These are phyloP conservation scores for Pseudorhiza aurosa DNA, from an alignment of 30 jellyfish, hydroid and myxozoan species.

Conservation along the genomic window DNA sequence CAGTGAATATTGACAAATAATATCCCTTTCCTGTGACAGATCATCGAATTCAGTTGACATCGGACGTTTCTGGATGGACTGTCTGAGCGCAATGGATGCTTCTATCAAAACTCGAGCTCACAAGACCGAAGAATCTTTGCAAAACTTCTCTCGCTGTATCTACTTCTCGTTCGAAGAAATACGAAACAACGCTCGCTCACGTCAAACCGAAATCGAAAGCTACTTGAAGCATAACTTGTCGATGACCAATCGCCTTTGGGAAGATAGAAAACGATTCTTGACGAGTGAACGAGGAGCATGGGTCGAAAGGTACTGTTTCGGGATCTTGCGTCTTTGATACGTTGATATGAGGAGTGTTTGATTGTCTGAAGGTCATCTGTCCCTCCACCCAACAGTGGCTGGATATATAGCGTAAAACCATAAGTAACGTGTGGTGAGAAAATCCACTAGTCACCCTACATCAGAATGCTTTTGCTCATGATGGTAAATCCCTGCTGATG, in stretches of 20 bases:
- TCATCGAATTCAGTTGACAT: slow-evolving; percentile 51
- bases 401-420: no score
- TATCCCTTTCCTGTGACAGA: slow-evolving; percentile 12
- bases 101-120: slow-evolving; percentile 48
- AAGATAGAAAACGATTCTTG: slow-evolving; percentile 69
- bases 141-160: slow-evolving; percentile 64
- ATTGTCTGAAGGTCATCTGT: no score
- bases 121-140: slow-evolving; percentile 69
- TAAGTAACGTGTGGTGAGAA: no score
- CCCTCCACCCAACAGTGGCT: no score
- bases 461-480: no score
- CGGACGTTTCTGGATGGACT: slow-evolving; percentile 94
- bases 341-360: no score
- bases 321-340: no score
- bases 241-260: slow-evolving; percentile 79
- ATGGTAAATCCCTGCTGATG: no score
- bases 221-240: slow-evolving; percentile 48
- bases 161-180: slow-evolving; percentile 71
- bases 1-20: no score
- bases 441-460: no score
- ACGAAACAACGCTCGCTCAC: slow-evolving; percentile 53
- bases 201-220: slow-evolving; percentile 45
- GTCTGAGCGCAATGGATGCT: slow-evolving; percentile 69
- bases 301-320: slow-evolving; percentile 58
- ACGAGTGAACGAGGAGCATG: slow-evolving; percentile 94